Conservation (phyloP, 2,113 vertebrate species). For the Desmodus rotundus region DNA sequence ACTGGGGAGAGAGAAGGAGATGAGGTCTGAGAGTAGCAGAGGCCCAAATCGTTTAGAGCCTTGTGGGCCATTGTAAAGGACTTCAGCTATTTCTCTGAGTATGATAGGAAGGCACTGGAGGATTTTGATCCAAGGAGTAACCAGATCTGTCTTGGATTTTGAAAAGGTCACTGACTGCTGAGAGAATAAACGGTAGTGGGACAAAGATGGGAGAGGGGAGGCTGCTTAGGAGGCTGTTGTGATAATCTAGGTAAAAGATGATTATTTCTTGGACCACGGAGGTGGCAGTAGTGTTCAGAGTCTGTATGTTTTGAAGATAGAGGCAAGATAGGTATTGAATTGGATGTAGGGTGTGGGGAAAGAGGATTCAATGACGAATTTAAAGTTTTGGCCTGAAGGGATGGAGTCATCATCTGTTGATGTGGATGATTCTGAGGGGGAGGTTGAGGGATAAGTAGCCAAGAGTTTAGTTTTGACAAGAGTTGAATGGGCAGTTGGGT, state of each 20-base stretch:
- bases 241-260: background rate
- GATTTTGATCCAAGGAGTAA: background rate
- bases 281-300: background rate
- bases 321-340: background rate
- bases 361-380: background rate
- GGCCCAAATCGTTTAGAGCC: background rate
- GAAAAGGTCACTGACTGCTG: background rate
- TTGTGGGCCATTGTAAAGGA: background rate
- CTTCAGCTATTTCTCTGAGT: background rate
- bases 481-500: background rate
- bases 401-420: background rate
- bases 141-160: constrained; percentile 21
- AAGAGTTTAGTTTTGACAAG: constrained; percentile 22
- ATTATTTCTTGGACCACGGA: background rate
- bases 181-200: background rate
- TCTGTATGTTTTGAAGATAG: background rate
- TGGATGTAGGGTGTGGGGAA: background rate
- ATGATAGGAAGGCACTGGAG: background rate
- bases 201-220: background rate
- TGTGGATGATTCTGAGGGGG: background rate
- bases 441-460: background rate
- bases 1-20: background rate
- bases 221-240: background rate
- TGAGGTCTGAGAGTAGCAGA: background rate
- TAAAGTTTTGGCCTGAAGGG: background rate